Base-by-base conservation (phyloP, 2,113 vertebrate genomes). In the Ceyx melanurus region DNA sequence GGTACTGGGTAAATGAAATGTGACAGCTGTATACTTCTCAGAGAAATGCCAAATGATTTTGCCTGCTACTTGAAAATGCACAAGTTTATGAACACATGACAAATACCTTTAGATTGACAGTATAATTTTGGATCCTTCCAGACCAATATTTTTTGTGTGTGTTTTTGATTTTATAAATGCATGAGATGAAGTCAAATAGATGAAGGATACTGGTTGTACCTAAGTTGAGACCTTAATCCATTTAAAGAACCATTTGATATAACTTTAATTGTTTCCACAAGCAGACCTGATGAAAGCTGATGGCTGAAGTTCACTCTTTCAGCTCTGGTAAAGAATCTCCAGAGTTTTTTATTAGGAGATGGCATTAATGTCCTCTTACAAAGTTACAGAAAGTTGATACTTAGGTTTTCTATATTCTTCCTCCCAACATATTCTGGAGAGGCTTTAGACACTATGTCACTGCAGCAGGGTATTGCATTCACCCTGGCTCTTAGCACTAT, bases 101-200 rank as follows among this genome's bases (percentile, higher is more conserved):
- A 48, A 57, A 65, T 18, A n/a, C 2, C 13, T 64, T 21, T 33
- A 53, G 4, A 54, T 4, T 37, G 12, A 15, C 6, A 35, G 13
- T 18, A 1, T 2, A 51, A 10, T 53, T 79, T 23, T 29, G 8
- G 6, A 42, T 58, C 6, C 29, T 85, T 61, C 7, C 15, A 80
- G 8, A 3, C 1, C 50, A 2, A 2, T 3, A 9, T 16, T 22
- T 53, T 6, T 17, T 15, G 4, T 15, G 20, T 4, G 10, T 18
- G 9, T 17, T 16, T 14, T 21, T 5, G 21, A 12, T 13, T 3
- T 3, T 2, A 1, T 25, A 42, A 33, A 70, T 56, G 3, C 3
- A 15, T 46, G 18, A 5, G 8, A 78, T 46, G 28, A 43, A 78
- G 13, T 5, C 13, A 46, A 64, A 50, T 4, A n/a, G 1, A 23